phyloP scores from a whole-genome alignment of 2,113 vertebrate species.

The Chaetura pelagica region DNA sequence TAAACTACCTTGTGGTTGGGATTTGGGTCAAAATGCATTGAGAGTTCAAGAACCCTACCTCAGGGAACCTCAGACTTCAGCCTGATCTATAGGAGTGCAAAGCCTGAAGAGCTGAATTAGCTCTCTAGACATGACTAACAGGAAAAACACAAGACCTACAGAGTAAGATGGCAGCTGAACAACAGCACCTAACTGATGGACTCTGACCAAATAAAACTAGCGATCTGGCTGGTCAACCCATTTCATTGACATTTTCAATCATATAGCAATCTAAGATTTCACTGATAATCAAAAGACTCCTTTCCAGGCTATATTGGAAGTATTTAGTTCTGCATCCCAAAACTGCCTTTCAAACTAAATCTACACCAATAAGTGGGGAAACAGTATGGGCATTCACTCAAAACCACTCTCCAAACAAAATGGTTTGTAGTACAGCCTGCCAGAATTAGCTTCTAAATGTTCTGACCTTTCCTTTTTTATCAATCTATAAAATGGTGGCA shows the following conservation, averaged over 20 bases:
- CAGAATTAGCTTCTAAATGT: not conserved
- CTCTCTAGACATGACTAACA: not conserved
- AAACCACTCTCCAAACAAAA: not conserved
- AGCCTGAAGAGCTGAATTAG: not conserved
- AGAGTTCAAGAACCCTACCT: not conserved
- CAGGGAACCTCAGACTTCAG: not conserved
- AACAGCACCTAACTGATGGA: not conserved
- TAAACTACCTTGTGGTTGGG: rapidly evolving
- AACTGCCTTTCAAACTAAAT: not conserved
- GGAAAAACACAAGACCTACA: not conserved
- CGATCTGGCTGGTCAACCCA: not conserved
- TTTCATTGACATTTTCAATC: not conserved
- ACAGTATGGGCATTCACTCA: not conserved
- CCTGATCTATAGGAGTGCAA: not conserved
- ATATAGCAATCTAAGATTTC: not conserved
- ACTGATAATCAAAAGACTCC: not conserved
- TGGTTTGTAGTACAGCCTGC: not conserved
- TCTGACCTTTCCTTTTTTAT: not conserved
- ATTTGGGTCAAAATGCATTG: not conserved
- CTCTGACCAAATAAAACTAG: not conserved
- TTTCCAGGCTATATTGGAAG: not conserved
- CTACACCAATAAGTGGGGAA: not conserved
- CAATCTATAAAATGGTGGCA: not conserved
- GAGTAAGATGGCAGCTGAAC: not conserved
- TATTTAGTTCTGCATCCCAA: not conserved